Conservation (phyloP, 1,140 invertebrate genomes). For the Sinella curviseta region DNA sequence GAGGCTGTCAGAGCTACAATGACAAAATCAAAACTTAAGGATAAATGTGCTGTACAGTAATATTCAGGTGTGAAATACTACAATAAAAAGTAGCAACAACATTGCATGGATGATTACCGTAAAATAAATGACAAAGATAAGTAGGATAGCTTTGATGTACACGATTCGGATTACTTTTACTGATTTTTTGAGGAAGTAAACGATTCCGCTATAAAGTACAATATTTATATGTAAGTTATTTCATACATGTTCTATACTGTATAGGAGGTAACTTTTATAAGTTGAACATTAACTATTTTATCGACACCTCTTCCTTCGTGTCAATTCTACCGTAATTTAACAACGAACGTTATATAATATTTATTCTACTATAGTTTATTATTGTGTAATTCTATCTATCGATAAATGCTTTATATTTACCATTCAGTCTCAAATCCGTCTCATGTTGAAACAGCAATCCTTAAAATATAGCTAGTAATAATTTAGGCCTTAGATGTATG, state of each 20-base stretch:
- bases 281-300: not conserved
- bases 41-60: not conserved
- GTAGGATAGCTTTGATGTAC: no score
- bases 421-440: slow-evolving; percentile 22
- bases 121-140: no score
- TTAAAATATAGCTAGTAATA: not conserved
- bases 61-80: not conserved
- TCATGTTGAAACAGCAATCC: not conserved
- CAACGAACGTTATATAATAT: no score
- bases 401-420: not conserved
- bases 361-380: no score
- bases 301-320: not conserved
- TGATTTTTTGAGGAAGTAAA: not conserved
- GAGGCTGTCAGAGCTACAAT: slow-evolving; percentile 67
- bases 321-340: not conserved
- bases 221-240: not conserved
- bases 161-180: not conserved
- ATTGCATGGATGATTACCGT: no score
- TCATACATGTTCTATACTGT: not conserved
- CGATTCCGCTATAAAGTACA: not conserved
- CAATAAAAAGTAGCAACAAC: no score
- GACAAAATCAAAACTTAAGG: not conserved
- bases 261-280: not conserved
- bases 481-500: no score
- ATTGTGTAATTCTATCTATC: no score